These are phyloP conservation scores for Tetramorium alpestre DNA, from an alignment of 1,140 invertebrate species.

Conservation along the genomic window DNA sequence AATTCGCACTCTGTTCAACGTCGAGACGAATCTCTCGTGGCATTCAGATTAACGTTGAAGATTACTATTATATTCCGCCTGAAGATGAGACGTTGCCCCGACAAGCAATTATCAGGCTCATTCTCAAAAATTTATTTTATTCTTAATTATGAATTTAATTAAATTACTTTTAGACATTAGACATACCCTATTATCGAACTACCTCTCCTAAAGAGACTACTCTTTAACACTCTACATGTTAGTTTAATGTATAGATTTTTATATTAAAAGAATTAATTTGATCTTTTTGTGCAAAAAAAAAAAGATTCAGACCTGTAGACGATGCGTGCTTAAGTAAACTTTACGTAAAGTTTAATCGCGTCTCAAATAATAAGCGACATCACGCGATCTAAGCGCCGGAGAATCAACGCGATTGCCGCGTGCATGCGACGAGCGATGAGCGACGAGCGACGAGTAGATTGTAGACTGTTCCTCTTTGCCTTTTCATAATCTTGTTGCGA, in stretches of 20 bases:
- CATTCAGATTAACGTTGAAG: constrained; percentile 17
- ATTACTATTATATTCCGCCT: constrained; percentile 38
- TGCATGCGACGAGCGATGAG: neutral
- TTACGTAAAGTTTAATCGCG: constrained; percentile 39
- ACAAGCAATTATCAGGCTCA: constrained; percentile 43
- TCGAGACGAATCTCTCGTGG: neutral
- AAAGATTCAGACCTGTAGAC: neutral
- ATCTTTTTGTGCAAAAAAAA: neutral
- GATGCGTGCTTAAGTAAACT: neutral
- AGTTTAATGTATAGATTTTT: neutral
- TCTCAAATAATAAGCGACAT: constrained; percentile 39
- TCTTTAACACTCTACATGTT: neutral
- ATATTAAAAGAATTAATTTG: neutral
- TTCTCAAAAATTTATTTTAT: no score
- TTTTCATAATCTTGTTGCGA: neutral
- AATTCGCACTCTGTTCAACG: neutral
- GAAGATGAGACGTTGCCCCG: neutral
- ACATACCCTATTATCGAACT: neutral
- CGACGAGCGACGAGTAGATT: no score
- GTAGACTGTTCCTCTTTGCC: neutral
- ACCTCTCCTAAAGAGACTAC: neutral
- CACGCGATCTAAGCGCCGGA: constrained; percentile 62
- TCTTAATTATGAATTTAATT: neutral
- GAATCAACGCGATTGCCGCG: neutral
- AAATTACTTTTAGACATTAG: neutral